These are phyloP conservation scores for Agapetus fuscipes DNA, from an alignment of 2,888 invertebrate species.

Conservation along the genomic window DNA sequence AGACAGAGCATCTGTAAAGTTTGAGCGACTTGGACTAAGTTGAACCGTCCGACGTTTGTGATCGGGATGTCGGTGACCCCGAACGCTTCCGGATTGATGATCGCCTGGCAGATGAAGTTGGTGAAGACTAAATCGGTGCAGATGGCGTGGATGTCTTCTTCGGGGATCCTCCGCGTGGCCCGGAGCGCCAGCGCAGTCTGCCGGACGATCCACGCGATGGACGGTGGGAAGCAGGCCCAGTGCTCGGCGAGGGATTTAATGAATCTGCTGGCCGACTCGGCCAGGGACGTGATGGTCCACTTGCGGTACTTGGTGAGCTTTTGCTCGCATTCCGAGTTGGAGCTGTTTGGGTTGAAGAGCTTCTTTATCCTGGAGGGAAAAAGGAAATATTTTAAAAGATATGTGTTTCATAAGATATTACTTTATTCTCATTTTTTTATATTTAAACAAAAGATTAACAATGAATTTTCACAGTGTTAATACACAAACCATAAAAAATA, in stretches of 20 bases:
- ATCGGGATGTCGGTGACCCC: slow-evolving; percentile 91
- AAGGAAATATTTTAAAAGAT: not conserved
- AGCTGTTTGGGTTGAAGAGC: slow-evolving; percentile 7
- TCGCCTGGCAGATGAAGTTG: slow-evolving; percentile 91
- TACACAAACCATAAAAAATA: no score
- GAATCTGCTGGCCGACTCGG: slow-evolving; percentile 69
- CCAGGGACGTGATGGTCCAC: slow-evolving; percentile 69
- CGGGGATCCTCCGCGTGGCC: slow-evolving; percentile 31
- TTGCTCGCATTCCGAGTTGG: slow-evolving; percentile 51
- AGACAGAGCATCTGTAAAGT: slow-evolving; percentile 87
- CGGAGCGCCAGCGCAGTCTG: slow-evolving; percentile 59
- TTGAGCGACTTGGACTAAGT: slow-evolving; percentile 83
- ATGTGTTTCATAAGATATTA: no score
- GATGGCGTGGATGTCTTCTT: slow-evolving; percentile 51
- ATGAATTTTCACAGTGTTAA: no score
- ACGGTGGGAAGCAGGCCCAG: slow-evolving; percentile 84
- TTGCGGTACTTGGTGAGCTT: slow-evolving; percentile 71
- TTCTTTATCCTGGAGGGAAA: slow-evolving; percentile 16
- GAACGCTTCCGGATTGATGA: slow-evolving; percentile 91
- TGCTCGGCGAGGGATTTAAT: slow-evolving; percentile 73
- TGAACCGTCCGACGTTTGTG: slow-evolving; percentile 83
- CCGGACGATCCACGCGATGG: slow-evolving; percentile 82
- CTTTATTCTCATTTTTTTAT: no score
- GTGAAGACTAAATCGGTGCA: slow-evolving; percentile 91
- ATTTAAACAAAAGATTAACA: not conserved